Evolutionary conservation across 2,797 vertebrate genomes (phyloP), one percentile per base, ranked within the genome.

Genomic region (Ceryle rudis): DNA sequence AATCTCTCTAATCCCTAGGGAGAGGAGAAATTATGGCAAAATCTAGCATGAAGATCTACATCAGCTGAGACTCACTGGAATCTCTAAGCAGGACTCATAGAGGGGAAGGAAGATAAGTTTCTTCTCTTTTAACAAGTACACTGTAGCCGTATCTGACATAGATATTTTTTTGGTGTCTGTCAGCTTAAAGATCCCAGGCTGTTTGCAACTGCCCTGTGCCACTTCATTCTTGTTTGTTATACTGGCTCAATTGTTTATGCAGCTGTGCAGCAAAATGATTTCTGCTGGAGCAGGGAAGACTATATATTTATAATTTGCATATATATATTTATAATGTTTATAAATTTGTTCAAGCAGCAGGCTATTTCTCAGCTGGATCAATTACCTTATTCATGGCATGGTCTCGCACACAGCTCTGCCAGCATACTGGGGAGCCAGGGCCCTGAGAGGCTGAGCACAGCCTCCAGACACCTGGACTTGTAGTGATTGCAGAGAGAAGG

Each of bases 221-320:
- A 8, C 61, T 89, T 86, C 46, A 3, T 60, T 94, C 69, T 74
- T 75, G 23, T 57, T 78, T 58, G 31, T 49, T 78, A 18, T 33
- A 37, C 41, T 28, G 75, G 18, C 81, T 93, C 55, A 33, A 23
- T 67, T 94, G 79, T 90, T 91, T 64, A 65, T 94, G 85, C 82
- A 96, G 83, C 88, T 94, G 90, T 86, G 41, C 67, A 78, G 47
- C 70, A 52, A 92, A 85, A 77, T n/a, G 3, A 23, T 87, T 87
- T 70, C 52, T 49, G 44, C 65, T 57, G 49, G 71, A 93, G 58
- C 15, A n/a, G 42, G 33, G 39, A 71, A 67, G 58, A 23, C 41
- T 54, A 28, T 80, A 6, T 81, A 52, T 78, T 77, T 94, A 22
- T 83, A 49, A 75, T 90, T 67, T 88, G 37, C 41, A 20, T 55